Percentiles rank a stretch among this genome's conserved stretches.
These are phyloP conservation scores for Caenorhabditis virilis DNA, from an alignment of 2,888 invertebrate genomes.

Conservation along the genomic window DNA sequence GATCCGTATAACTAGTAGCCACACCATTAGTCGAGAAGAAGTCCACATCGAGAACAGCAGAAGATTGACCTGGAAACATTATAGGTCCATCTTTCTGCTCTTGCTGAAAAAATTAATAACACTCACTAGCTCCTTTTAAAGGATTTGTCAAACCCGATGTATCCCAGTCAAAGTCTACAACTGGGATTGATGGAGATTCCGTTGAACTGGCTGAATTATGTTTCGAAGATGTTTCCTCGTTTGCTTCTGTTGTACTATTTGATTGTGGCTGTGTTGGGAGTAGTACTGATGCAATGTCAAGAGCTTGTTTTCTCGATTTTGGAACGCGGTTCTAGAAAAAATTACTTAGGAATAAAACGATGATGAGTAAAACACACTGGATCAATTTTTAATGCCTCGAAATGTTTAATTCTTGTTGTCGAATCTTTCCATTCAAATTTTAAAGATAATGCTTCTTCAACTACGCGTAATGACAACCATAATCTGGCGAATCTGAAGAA, in stretches of 20 bases:
- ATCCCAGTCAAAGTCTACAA: constrained; percentile 61
- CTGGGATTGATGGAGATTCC: constrained; percentile 57
- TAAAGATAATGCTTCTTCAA: constrained; percentile 59
- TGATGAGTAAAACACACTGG: constrained; percentile 13
- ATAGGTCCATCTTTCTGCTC: constrained; percentile 4
- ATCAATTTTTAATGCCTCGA: constrained; percentile 39
- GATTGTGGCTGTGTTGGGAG: constrained; percentile 13
- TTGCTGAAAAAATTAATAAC: constrained; percentile 2
- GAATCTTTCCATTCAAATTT: constrained; percentile 57
- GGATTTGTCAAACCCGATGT: constrained; percentile 59
- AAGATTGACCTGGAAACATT: constrained; percentile 33
- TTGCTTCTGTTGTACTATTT: constrained; percentile 2
- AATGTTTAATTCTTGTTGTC: constrained; percentile 21
- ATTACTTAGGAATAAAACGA: background rate
- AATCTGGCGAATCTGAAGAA: constrained; percentile 20
- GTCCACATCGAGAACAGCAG: constrained; percentile 54
- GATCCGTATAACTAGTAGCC: constrained; percentile 24
- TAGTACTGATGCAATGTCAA: constrained; percentile 17
- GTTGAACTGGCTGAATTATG: constrained; percentile 3
- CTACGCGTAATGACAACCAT: constrained; percentile 53
- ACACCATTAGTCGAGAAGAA: constrained; percentile 46
- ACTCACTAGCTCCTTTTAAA: constrained; percentile 55
- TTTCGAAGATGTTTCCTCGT: background rate
- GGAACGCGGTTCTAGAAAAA: constrained; percentile 10
- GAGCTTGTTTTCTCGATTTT: constrained; percentile 9